phyloP scores from a whole-genome alignment of 2,888 invertebrate species.

The Lasioglossum lativentre region DNA sequence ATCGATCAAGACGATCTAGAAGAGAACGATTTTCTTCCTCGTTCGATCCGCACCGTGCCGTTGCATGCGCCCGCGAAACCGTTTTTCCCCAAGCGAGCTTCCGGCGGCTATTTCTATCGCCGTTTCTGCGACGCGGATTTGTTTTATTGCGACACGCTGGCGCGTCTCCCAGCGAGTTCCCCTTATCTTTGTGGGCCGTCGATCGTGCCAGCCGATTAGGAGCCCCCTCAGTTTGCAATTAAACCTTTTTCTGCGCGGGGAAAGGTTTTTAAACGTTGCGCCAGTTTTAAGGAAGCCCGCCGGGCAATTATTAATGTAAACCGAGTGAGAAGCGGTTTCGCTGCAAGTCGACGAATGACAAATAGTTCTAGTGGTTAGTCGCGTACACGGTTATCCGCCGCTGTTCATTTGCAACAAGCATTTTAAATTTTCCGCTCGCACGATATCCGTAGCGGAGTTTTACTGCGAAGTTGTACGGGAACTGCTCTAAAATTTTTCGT shows the following conservation, averaged over 20 bases:
- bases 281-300: background rate
- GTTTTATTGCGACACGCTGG: constrained; percentile 4
- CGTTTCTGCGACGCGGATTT: background rate
- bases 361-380: background rate
- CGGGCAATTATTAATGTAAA: background rate
- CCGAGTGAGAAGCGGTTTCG: constrained; percentile 3
- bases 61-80: constrained; percentile 34
- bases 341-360: background rate
- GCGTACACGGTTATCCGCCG: background rate
- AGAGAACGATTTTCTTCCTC: background rate
- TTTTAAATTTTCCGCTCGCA: background rate
- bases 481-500: background rate
- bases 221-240: constrained; percentile 2
- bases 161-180: background rate
- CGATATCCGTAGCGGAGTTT: background rate
- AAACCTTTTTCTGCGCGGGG: background rate
- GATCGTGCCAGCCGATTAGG: background rate
- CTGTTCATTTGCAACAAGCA: background rate
- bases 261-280: background rate
- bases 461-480: background rate
- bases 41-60: background rate
- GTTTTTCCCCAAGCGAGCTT: constrained; percentile 20
- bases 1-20: too few relatives aligned
- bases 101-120: background rate
- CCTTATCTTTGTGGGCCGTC: constrained; percentile 19